Conservation (phyloP, 2,888 invertebrate genomes). For the Brachylomia viminalis region DNA sequence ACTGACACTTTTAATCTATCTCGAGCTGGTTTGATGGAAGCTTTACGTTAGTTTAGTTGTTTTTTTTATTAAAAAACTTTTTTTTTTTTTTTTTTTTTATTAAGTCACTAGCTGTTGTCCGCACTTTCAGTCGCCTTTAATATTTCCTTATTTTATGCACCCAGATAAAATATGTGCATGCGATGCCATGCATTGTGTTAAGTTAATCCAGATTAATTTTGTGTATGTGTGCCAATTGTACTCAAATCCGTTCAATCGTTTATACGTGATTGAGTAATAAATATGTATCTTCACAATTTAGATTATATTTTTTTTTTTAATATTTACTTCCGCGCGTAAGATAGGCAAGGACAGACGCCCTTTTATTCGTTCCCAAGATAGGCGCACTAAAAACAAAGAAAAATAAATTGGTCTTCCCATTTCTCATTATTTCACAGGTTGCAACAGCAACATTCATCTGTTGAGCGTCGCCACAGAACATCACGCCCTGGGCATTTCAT, state of each 20-base stretch:
- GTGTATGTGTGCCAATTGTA: not conserved
- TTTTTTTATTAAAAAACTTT: not conserved
- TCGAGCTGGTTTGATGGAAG: not conserved
- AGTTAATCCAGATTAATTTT: not conserved
- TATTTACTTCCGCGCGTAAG: not conserved
- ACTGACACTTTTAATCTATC: slow-evolving; percentile 33
- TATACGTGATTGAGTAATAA: not conserved
- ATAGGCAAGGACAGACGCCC: not conserved
- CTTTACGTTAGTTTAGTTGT: too few species aligned
- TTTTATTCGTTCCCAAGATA: not conserved
- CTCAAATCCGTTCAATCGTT: not conserved
- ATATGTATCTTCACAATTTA: not conserved
- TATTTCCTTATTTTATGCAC: too few species aligned
- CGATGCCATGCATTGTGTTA: not conserved
- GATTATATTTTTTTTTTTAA: too few species aligned
- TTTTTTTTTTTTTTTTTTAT: not conserved
- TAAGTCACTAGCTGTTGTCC: not conserved
- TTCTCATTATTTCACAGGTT: slow-evolving; percentile 39
- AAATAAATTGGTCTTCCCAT: slow-evolving; percentile 8
- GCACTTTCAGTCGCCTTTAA: too few species aligned
- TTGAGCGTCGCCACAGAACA: slow-evolving; percentile 38
- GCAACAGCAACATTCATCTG: slow-evolving; percentile 25
- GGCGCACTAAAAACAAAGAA: slow-evolving; percentile 5
- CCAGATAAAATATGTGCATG: not conserved
- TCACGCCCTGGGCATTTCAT: slow-evolving; percentile 50